Evolutionary conservation across 2,888 invertebrate species (phyloP), one percentile per base, ranked within the genome.

Genomic region (Branchipolynoe longqiensis): DNA sequence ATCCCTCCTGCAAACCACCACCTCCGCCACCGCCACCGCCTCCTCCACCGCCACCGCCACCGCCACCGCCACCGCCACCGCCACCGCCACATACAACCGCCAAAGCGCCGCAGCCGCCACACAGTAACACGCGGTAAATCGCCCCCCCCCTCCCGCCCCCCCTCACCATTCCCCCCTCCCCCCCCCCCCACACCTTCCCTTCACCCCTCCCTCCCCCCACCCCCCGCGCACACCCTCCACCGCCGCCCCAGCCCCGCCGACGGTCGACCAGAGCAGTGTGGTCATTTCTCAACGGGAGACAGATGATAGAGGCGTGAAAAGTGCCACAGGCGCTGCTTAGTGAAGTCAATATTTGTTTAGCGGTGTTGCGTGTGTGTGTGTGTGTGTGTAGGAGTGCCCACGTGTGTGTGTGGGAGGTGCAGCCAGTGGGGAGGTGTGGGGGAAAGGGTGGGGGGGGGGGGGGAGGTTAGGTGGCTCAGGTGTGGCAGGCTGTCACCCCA

Each of bases 291-390:
- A 78, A 41, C 48, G 8, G 4, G 28, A 25, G 74, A n/a, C 40
- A 12, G 38, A 31, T 12, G 78, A 78, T 78, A 48, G 78, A n/a
- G 78, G 41, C 54, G 78, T 78, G 78, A 78, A 78, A 31, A 54
- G 31, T 18, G 78, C 78, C 78, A 54, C 48, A 1, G 48, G 78
- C 78, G 48, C 48, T 78, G 48, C 78, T 78, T 78, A 78, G 48
- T 25, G 78, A 48, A 78, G 78, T 78, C 78, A 78, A 78, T 78
- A 78, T 78, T 78, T 78, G 78, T 78, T 48, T 78, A 48, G 78
- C 78, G 48, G 48, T 28, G 78, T 78, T 41, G 41, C 78, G 78
- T 62, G 12, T 22, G 25, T 62, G 25, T 25, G 12, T 28, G 12
- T 62, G 62, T 48, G 8, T 48, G 48, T 48, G 62, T 62, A 28